Percentiles rank a stretch among this genome's conserved stretches.
Evolutionary conservation across 2,888 invertebrate genomes (phyloP).

Genomic region (Nephrocerus scutellatus): DNA sequence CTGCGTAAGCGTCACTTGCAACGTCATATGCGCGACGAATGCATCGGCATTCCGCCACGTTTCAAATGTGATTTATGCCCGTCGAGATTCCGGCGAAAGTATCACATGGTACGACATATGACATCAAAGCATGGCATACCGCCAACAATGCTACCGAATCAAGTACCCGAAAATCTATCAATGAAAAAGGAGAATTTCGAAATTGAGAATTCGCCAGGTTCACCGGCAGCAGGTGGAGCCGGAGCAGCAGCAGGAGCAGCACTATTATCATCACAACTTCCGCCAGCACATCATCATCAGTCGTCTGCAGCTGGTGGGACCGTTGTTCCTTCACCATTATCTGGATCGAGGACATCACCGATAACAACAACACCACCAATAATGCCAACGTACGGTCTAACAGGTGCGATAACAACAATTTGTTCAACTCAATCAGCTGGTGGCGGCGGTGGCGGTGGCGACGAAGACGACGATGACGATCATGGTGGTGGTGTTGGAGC

Average conservation of each 20-base stretch:
- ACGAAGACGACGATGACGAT: conserved; percentile 15
- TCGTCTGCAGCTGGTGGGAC: conserved; percentile 19
- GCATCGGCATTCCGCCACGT: conserved; percentile 50
- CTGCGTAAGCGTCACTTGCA: conserved; percentile 56
- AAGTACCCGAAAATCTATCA: conserved; percentile 42
- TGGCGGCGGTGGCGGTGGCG: conserved; percentile 2
- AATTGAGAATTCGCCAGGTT: conserved; percentile 24
- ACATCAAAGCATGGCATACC: conserved; percentile 47
- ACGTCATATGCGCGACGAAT: conserved; percentile 53
- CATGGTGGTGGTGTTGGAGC: conserved; percentile 4
- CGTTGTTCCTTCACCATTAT: conserved; percentile 14
- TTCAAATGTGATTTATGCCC: conserved; percentile 51
- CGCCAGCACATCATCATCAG: conserved; percentile 16
- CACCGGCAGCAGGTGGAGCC: conserved; percentile 18
- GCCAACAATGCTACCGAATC: no score
- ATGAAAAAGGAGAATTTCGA: conserved; percentile 36
- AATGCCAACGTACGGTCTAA: conserved; percentile 39
- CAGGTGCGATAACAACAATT: conserved; percentile 43
- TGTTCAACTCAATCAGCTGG: conserved; percentile 40
- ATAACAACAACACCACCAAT: conserved; percentile 32
- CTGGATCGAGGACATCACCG: conserved; percentile 21
- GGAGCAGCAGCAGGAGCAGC: conserved; percentile 14
- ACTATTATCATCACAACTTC: conserved; percentile 8
- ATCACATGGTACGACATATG: conserved; percentile 50
- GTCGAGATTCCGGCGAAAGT: conserved; percentile 50